Conservation (phyloP, 2,797 vertebrate genomes). For the Picus viridis region DNA sequence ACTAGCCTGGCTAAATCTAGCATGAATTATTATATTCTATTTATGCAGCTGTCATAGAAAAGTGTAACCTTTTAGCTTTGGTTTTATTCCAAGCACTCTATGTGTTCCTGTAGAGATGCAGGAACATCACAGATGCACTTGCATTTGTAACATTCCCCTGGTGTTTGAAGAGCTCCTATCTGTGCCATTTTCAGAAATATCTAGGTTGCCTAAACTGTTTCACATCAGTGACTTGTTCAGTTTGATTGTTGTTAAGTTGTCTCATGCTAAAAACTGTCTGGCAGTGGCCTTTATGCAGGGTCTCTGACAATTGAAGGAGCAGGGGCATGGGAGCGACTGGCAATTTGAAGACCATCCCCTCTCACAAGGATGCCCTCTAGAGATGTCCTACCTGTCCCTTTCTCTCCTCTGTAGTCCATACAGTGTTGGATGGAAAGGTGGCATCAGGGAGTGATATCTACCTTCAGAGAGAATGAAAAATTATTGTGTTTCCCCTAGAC, state of each 20-base stretch:
- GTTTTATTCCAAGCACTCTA: neutral
- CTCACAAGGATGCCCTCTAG: neutral
- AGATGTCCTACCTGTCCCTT: neutral
- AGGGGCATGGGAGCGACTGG: fast-evolving
- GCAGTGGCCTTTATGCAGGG: neutral
- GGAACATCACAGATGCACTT: neutral
- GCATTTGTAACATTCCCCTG: neutral
- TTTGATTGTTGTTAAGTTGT: neutral
- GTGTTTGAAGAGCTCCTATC: neutral
- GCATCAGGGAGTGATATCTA: no score
- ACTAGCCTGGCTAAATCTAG: neutral
- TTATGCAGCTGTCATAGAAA: neutral
- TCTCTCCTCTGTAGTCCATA: neutral
- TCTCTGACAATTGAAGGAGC: neutral
- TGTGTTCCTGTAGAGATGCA: neutral
- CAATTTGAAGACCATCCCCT: neutral
- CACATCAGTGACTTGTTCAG: neutral
- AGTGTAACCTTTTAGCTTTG: neutral
- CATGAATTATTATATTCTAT: neutral
- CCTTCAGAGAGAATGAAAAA: neutral
- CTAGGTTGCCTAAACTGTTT: neutral
- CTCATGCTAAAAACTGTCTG: neutral
- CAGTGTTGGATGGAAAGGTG: neutral
- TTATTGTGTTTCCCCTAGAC: neutral
- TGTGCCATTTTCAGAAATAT: neutral